These are phyloP conservation scores for Spinus olivaceus DNA, from an alignment of 2,797 vertebrate species.

Conservation along the genomic window DNA sequence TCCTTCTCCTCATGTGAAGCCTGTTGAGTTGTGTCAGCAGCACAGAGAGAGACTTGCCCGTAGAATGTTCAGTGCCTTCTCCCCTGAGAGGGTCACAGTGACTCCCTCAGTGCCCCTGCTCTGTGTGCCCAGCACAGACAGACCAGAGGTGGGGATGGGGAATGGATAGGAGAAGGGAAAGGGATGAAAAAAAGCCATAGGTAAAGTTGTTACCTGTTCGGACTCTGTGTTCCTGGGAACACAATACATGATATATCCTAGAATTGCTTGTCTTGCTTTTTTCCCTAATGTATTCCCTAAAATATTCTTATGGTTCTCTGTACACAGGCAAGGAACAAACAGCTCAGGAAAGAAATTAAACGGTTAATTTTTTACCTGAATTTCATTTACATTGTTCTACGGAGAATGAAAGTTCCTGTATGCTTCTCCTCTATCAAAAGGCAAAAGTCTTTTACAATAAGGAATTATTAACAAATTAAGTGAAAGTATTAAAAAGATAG, in stretches of 20 bases:
- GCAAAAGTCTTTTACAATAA: background rate
- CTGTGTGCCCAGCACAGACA: too few species aligned
- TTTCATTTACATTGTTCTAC: background rate
- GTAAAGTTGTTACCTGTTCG: background rate
- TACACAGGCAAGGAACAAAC: background rate
- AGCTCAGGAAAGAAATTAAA: background rate
- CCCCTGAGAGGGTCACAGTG: background rate
- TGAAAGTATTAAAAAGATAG: background rate
- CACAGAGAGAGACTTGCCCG: accelerated
- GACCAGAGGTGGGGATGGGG: accelerated
- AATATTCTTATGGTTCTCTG: background rate
- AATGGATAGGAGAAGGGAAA: background rate
- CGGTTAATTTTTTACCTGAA: background rate
- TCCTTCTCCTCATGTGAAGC: background rate
- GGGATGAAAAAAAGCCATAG: background rate
- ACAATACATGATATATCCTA: background rate
- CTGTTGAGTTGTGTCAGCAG: background rate
- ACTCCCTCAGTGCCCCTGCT: background rate
- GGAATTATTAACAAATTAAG: background rate
- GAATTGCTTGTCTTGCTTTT: background rate
- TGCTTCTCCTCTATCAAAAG: background rate
- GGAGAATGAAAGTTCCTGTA: background rate
- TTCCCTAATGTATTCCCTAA: background rate
- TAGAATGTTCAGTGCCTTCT: accelerated
- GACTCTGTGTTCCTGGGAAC: background rate